Percentiles rank a stretch among this genome's conserved stretches.
Conservation (phyloP, 2,888 invertebrate genomes). For the Oscheius sp. region DNA sequence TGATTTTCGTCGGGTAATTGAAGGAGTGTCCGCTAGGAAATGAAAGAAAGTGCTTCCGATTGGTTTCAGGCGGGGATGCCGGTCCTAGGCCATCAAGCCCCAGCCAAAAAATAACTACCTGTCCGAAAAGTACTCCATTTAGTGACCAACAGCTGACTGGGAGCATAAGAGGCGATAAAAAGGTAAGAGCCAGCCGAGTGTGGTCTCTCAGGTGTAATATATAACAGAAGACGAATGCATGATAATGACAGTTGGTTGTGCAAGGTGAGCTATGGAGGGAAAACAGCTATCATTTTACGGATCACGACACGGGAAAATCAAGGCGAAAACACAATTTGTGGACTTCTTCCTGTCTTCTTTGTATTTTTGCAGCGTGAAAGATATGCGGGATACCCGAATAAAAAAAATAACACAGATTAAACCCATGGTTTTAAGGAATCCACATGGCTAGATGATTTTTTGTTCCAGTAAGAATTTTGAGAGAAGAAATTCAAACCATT, state of each 20-base stretch:
- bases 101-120: background rate
- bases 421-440: too few species aligned
- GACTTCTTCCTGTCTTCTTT: too few species aligned
- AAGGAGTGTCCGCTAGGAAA: conserved; percentile 24
- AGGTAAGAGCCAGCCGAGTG: background rate
- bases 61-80: background rate
- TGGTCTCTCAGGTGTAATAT: conserved; percentile 27
- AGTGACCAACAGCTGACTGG: conserved; percentile 16
- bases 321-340: too few species aligned
- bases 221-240: conserved; percentile 7
- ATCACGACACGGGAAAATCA: too few species aligned
- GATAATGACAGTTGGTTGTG: conserved; percentile 26
- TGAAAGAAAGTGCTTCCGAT: conserved; percentile 37
- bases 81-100: background rate
- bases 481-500: too few species aligned
- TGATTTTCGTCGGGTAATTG: conserved; percentile 31
- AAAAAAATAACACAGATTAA: too few species aligned
- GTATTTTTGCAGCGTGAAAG: too few species aligned
- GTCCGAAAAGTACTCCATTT: background rate
- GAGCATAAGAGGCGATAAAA: background rate
- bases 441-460: too few species aligned
- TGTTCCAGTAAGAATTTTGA: too few species aligned
- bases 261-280: background rate
- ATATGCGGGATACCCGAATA: too few species aligned
- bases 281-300: background rate